Conservation (phyloP, 2,888 invertebrate genomes). For the Homarus gammarus region DNA sequence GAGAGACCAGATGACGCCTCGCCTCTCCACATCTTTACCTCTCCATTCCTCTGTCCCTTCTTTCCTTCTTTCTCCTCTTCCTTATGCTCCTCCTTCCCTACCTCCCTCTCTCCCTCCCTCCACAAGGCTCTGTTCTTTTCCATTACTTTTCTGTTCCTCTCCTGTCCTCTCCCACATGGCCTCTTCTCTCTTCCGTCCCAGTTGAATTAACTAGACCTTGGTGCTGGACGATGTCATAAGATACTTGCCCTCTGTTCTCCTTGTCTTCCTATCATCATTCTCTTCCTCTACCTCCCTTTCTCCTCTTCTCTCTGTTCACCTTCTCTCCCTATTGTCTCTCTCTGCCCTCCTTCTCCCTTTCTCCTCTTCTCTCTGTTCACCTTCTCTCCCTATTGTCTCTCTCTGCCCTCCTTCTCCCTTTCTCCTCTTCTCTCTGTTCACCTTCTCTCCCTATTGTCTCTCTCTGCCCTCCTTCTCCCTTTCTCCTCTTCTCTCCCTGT, state of each 20-base stretch:
- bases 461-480: too few species aligned
- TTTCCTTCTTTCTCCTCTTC: background rate
- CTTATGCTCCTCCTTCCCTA: background rate
- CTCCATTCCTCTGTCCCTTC: background rate
- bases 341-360: too few species aligned
- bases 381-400: too few species aligned
- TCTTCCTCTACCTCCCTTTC: constrained; percentile 9
- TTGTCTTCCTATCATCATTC: background rate
- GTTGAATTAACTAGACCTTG: background rate
- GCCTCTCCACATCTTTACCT: background rate
- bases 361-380: too few species aligned
- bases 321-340: too few species aligned
- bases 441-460: background rate
- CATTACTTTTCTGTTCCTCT: background rate
- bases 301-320: background rate
- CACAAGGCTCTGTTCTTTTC: background rate
- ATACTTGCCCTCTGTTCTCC: background rate
- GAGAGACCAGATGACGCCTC: background rate
- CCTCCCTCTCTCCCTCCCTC: too few species aligned
- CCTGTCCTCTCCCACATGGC: background rate
- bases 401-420: constrained; percentile 5
- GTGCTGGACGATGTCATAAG: too few species aligned
- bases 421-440: background rate
- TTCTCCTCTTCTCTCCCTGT: too few species aligned
- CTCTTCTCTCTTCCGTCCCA: too few species aligned